Conservation (phyloP, 2,797 vertebrate genomes). For the Chiroxiphia lanceolata region DNA sequence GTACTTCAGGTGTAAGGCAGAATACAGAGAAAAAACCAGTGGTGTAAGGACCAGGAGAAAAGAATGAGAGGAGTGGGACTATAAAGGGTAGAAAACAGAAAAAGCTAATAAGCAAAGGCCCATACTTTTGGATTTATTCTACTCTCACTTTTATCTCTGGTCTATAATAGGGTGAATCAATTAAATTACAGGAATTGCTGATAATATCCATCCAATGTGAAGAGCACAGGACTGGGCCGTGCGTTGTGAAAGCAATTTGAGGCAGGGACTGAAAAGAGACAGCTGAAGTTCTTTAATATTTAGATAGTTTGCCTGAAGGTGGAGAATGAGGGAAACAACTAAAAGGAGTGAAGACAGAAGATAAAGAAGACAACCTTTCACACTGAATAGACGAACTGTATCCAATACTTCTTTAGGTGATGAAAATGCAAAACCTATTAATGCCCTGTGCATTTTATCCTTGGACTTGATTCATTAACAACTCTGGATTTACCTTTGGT, state of each 20-base stretch:
- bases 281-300: background rate
- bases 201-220: background rate
- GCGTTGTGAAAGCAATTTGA: background rate
- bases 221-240: background rate
- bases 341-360: background rate
- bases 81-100: background rate
- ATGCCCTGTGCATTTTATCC: background rate
- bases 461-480: background rate
- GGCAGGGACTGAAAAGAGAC: background rate
- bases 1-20: background rate
- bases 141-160: background rate
- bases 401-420: background rate
- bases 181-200: background rate
- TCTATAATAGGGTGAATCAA: background rate
- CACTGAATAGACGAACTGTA: background rate
- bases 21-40: background rate
- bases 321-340: background rate
- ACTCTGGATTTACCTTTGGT: background rate
- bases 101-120: background rate
- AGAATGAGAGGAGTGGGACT: background rate
- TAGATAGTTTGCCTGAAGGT: background rate
- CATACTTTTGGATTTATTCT: background rate
- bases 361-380: background rate
- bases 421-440: background rate
- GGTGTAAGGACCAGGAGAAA: background rate